These are phyloP conservation scores for Entomyzon cyanotis DNA, from an alignment of 2,113 vertebrate species.

Conservation along the genomic window DNA sequence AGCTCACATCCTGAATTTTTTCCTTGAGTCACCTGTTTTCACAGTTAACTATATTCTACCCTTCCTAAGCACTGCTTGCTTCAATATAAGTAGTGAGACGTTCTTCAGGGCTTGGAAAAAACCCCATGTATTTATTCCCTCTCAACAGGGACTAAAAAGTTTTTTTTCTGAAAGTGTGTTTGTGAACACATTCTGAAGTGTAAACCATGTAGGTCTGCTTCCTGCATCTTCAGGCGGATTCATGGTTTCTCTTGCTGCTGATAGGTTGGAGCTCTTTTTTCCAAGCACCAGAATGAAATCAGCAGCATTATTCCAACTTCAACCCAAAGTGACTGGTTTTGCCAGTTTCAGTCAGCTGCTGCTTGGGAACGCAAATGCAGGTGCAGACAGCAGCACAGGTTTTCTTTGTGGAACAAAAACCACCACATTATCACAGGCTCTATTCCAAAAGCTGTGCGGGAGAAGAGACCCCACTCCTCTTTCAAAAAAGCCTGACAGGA, in stretches of 20 bases:
- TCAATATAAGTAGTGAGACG: background rate
- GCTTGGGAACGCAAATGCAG: slow-evolving; percentile 20
- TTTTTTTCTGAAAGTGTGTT: background rate
- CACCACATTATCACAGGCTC: background rate
- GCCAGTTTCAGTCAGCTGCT: slow-evolving; percentile 39
- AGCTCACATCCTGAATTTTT: background rate
- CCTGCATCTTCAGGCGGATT: background rate
- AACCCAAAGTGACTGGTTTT: slow-evolving; percentile 18
- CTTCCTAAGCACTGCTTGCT: background rate
- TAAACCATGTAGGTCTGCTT: background rate
- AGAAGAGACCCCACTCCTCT: background rate
- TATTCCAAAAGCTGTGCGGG: background rate
- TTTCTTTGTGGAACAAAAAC: background rate
- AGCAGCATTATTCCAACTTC: background rate
- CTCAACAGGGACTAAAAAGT: background rate
- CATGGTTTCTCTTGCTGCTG: background rate
- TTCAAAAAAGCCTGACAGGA: background rate
- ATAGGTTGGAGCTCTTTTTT: background rate
- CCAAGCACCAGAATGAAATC: slow-evolving; percentile 13
- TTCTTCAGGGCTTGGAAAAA: background rate
- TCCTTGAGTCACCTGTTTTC: background rate
- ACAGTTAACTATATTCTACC: background rate
- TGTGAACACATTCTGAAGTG: background rate
- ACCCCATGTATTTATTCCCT: fast-evolving
- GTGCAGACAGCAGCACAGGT: background rate